phyloP scores from a whole-genome alignment of 2,888 invertebrate species.

The Laspeyria flexula region DNA sequence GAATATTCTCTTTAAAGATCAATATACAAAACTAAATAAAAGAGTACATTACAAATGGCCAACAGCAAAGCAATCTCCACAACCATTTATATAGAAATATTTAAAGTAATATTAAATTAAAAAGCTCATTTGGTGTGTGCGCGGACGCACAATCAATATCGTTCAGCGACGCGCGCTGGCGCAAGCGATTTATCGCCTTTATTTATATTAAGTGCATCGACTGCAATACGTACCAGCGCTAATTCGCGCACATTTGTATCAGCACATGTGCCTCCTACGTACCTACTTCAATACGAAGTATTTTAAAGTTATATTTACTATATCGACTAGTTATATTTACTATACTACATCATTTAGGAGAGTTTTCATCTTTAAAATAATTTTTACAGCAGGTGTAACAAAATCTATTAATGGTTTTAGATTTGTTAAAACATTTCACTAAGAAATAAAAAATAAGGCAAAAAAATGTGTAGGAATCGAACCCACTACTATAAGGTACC shows the following conservation, averaged over 20 bases:
- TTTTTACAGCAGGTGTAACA: too few species aligned
- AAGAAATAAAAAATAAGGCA: too few species aligned
- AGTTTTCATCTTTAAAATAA: too few species aligned
- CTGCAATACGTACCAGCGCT: slow-evolving; percentile 27
- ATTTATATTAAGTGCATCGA: slow-evolving; percentile 46
- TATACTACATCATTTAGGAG: too few species aligned
- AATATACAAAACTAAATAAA: too few species aligned
- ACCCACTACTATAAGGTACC: too few species aligned
- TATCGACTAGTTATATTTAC: too few species aligned
- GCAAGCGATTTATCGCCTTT: slow-evolving; percentile 51
- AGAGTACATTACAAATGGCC: neutral
- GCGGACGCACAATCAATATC: slow-evolving; percentile 53
- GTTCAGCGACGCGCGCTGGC: slow-evolving; percentile 55
- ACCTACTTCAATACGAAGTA: neutral
- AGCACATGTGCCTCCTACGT: neutral
- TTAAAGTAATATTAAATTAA: slow-evolving; percentile 26
- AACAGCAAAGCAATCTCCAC: neutral
- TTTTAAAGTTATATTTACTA: too few species aligned
- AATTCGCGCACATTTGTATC: slow-evolving; percentile 33
- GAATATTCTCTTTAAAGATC: too few species aligned
- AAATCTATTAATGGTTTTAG: too few species aligned
- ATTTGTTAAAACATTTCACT: too few species aligned
- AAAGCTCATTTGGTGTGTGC: slow-evolving; percentile 40
- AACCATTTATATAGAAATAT: slow-evolving; percentile 5
- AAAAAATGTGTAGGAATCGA: too few species aligned